Conservation (phyloP, 2,888 invertebrate species). For the Diaphora mendica region DNA sequence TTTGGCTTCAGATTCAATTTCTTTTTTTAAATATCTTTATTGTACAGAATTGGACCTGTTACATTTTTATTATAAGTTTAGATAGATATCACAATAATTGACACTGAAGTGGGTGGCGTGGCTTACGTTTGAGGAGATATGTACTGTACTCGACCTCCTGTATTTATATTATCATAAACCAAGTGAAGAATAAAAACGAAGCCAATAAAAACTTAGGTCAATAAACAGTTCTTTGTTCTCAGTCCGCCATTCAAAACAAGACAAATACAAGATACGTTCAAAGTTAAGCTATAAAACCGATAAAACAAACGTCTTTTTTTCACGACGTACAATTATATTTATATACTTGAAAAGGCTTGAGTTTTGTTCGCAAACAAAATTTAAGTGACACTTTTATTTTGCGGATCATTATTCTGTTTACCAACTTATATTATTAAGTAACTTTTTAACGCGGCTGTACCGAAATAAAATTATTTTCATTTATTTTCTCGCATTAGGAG, state of each 20-base stretch:
- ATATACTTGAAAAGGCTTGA: slow-evolving; percentile 7
- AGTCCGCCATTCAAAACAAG: slow-evolving; percentile 31
- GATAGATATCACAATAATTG: background rate
- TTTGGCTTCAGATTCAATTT: no score
- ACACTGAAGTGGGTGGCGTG: background rate
- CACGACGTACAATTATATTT: slow-evolving; percentile 17
- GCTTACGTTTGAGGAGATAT: background rate
- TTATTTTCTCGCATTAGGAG: no score
- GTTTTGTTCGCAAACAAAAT: background rate
- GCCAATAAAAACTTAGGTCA: slow-evolving; percentile 14
- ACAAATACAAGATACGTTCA: slow-evolving; percentile 45
- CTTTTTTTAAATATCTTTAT: no score
- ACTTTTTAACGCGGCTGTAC: background rate
- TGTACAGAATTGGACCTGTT: no score
- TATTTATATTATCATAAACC: background rate
- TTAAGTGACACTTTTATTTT: background rate
- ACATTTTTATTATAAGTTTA: no score
- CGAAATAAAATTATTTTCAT: background rate
- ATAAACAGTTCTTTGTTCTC: slow-evolving; percentile 22
- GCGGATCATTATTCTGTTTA: background rate
- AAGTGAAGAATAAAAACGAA: slow-evolving; percentile 13
- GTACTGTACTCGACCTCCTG: background rate
- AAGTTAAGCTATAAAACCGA: slow-evolving; percentile 49
- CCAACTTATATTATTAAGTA: background rate
- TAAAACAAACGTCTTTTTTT: slow-evolving; percentile 32